Evolutionary conservation across 2,797 vertebrate species (phyloP).

Genomic region (Sorex maritimensis): DNA sequence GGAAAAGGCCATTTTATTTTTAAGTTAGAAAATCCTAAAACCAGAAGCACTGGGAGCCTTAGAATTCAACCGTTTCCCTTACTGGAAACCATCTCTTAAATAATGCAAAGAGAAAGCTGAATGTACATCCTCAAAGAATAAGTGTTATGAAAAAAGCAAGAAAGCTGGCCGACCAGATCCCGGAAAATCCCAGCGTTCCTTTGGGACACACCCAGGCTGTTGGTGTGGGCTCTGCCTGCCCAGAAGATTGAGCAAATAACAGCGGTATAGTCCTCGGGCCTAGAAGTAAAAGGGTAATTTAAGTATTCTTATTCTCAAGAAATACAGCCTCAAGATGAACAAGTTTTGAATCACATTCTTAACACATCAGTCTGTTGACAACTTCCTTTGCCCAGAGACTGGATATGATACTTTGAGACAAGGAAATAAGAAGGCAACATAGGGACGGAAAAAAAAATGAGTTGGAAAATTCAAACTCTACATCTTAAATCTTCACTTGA

Average conservation of each 20-base stretch:
- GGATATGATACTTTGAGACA: neutral
- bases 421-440: neutral
- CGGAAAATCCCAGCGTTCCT: constrained; percentile 73
- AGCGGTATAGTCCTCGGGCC: neutral
- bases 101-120: constrained; percentile 84
- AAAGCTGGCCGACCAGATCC: constrained; percentile 67
- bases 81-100: constrained; percentile 87
- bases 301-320: neutral
- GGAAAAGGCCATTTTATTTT: constrained; percentile 74
- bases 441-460: neutral
- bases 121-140: constrained; percentile 81
- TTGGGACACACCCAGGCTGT: neutral
- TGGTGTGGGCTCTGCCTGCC: neutral
- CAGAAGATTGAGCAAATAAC: neutral
- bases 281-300: neutral
- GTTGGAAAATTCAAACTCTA: constrained; percentile 12
- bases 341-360: neutral
- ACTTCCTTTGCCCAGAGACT: constrained; percentile 24
- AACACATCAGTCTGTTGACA: constrained; percentile 1
- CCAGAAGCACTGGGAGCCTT: constrained; percentile 76
- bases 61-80: constrained; percentile 83
- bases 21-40: constrained; percentile 83
- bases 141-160: constrained; percentile 78
- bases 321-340: neutral
- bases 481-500: neutral